Base-by-base conservation (phyloP, 1,140 invertebrate species). In the Cheumatopsyche charites region DNA sequence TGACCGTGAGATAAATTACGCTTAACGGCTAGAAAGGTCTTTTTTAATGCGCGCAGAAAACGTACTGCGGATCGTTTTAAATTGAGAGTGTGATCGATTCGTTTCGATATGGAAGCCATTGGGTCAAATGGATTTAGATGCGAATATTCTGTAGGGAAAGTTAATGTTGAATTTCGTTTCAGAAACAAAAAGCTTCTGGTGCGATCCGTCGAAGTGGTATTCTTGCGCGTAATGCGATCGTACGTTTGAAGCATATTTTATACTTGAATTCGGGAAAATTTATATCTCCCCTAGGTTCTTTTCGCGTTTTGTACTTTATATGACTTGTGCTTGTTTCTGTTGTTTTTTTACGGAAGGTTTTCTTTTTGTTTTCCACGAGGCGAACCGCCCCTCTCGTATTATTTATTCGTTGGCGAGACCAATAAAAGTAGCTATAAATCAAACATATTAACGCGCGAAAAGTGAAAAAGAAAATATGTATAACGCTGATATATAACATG, bases 391-490 rank as follows among this genome's bases (percentile, higher is more conserved):
- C 1, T 4, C n/a, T 21, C 21, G 15, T 66, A 47, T 66, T 66
- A 66, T 66, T 66, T 66, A 66, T 66, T 47, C 41, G 42, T 25
- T 17, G 41, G 15, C 62, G 62, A 66, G 63, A 21, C 63, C 63
- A 66, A 66, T 66, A 66, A 66, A 42, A 47, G 63, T 25, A 25
- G 26, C 63, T 12, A 47, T 66, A 66, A 66, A 66, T 66, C 63
- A 66, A 13, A 47, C 63, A 26, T 47, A 66, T 66, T 66, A 66
- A 66, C 41, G 63, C 42, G 58, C 26, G 62, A 21, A 65, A 65
- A 65, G 15, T 42, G 62, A 21, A 41, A 68, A 36, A 36, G 29
- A 36, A 36, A 36, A 36, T 36, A 36, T 36, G 29, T 36, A 36
- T 36, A 36, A 36, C 9, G 29, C 29, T 3, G 9, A 36, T 36